phyloP scores from a whole-genome alignment of 2,113 vertebrate species.

The Condylura cristata region DNA sequence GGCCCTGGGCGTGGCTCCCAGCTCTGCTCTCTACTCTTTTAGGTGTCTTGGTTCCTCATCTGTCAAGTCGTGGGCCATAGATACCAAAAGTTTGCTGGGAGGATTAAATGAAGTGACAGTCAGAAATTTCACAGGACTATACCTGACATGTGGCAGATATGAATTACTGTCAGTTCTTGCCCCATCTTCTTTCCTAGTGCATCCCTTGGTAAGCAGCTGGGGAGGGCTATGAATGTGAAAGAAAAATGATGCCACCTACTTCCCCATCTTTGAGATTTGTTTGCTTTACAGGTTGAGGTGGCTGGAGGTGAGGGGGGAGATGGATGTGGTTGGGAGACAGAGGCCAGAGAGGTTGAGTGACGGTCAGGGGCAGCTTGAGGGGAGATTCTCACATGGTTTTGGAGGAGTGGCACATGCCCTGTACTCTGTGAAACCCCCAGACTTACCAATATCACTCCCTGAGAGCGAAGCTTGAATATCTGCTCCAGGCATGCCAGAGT shows the following conservation, averaged over 20 bases:
- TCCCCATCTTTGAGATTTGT: background rate
- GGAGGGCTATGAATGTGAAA: background rate
- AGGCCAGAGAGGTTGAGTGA: background rate
- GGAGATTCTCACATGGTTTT: background rate
- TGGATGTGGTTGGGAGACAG: background rate
- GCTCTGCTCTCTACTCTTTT: background rate
- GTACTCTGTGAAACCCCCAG: rapidly evolving
- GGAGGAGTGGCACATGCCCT: background rate
- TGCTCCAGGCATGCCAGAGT: no score
- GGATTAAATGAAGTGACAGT: background rate
- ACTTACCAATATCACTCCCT: background rate
- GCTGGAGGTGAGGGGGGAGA: background rate
- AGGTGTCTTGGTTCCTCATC: background rate
- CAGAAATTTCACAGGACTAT: background rate
- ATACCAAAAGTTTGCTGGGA: background rate
- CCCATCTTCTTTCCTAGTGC: background rate
- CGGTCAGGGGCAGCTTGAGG: background rate
- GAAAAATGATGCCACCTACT: background rate
- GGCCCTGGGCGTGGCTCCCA: no score
- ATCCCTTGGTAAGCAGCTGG: no score
- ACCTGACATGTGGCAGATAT: background rate
- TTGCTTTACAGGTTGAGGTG: background rate
- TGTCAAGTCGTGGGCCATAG: background rate
- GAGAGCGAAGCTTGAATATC: background rate
- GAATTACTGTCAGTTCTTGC: background rate